phyloP scores from a whole-genome alignment of 1,140 invertebrate species.

The Procambarus virginalis region DNA sequence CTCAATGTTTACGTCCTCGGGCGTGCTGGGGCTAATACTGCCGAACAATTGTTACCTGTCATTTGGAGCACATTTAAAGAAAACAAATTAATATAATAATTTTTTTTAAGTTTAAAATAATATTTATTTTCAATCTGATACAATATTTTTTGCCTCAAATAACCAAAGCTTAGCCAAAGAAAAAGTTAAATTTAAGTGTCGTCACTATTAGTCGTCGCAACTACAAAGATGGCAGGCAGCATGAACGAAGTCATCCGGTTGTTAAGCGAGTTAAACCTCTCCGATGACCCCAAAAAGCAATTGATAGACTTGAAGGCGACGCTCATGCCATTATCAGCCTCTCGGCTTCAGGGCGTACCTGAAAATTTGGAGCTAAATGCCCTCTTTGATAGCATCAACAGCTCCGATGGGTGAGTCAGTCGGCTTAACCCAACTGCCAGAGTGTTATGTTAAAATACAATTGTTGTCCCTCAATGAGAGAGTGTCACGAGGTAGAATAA shows the following conservation, averaged over 20 bases:
- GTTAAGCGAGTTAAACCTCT: constrained; percentile 31
- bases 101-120: neutral
- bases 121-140: neutral
- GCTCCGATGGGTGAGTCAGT: constrained; percentile 23
- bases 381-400: constrained; percentile 36
- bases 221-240: constrained; percentile 19
- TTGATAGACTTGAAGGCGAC: constrained; percentile 28
- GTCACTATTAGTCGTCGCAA: neutral
- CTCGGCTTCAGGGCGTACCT: neutral
- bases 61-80: neutral
- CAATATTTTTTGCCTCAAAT: neutral
- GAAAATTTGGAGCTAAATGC: constrained; percentile 20
- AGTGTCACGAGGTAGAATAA: too few species aligned
- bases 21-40: neutral
- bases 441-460: too few species aligned
- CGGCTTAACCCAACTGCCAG: too few species aligned
- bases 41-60: neutral
- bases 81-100: neutral
- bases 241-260: constrained; percentile 22
- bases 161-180: neutral
- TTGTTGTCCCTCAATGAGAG: too few species aligned
- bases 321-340: constrained; percentile 17
- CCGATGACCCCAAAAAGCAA: constrained; percentile 32
- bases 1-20: constrained; percentile 2
- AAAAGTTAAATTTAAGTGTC: neutral